Percentiles rank a stretch among this genome's conserved stretches.
phyloP scores from a whole-genome alignment of 2,113 vertebrate species.

The Pelecanus crispus region DNA sequence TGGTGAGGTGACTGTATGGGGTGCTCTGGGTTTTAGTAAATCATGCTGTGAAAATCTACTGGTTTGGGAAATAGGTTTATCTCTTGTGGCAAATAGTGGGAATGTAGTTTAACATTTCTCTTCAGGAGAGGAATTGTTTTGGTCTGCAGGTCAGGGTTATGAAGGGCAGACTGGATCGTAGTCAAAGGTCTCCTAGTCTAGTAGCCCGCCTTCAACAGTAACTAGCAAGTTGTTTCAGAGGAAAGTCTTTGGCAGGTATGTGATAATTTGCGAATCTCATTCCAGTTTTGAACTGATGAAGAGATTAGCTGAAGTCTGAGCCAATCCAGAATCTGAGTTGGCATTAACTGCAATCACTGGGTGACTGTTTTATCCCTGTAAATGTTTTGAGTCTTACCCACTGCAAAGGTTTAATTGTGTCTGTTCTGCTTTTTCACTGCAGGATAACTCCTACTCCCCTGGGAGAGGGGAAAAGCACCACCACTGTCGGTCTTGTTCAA shows the following conservation, averaged over 20 bases:
- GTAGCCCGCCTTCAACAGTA: not conserved
- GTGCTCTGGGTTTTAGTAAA: not conserved
- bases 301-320: not conserved
- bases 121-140: not conserved
- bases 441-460: conserved; percentile 97
- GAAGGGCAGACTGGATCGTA: not conserved
- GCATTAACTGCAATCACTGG: not conserved
- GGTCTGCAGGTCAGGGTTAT: not conserved
- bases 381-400: not conserved
- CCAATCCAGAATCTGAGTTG: not conserved
- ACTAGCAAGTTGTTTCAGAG: not conserved
- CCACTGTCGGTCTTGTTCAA: conserved; percentile 91
- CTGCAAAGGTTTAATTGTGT: not conserved
- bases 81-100: not conserved
- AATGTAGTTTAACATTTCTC: not conserved
- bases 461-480: conserved; percentile 97
- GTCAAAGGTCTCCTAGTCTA: not conserved
- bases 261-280: not conserved
- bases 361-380: not conserved
- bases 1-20: not conserved
- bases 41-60: not conserved
- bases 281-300: not conserved
- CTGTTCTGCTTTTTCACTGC: conserved; percentile 20
- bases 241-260: not conserved
- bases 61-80: not conserved